These are phyloP conservation scores for Aromia moschata DNA, from an alignment of 2,888 invertebrate genomes.

Conservation along the genomic window DNA sequence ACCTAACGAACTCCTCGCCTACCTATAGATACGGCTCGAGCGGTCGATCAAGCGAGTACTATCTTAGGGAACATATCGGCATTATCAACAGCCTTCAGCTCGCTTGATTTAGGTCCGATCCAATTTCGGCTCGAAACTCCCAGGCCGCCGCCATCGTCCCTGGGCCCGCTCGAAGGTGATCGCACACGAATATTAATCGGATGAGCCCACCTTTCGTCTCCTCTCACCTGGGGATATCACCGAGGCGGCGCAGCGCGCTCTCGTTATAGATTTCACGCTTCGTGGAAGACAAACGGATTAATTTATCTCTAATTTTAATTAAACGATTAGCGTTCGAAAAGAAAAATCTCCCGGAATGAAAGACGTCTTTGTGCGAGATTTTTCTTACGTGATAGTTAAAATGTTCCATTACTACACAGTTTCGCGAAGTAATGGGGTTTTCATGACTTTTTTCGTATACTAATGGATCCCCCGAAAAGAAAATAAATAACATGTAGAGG, in stretches of 20 bases:
- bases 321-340: too few species aligned
- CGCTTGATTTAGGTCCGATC: slow-evolving; percentile 44
- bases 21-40: slow-evolving; percentile 10
- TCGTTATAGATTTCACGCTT: slow-evolving; percentile 50
- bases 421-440: too few species aligned
- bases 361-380: too few species aligned
- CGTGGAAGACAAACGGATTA: slow-evolving; percentile 50
- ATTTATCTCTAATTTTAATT: slow-evolving; percentile 32
- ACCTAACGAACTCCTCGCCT: slow-evolving; percentile 6
- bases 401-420: too few species aligned
- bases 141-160: slow-evolving; percentile 7
- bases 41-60: slow-evolving; percentile 32
- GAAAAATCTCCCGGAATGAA: too few species aligned
- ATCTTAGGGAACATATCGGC: slow-evolving; percentile 41
- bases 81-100: slow-evolving; percentile 42
- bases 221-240: slow-evolving; percentile 7
- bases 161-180: too few species aligned
- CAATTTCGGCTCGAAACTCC: slow-evolving; percentile 35
- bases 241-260: not conserved
- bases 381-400: too few species aligned
- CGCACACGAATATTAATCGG: slow-evolving; percentile 12
- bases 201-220: slow-evolving; percentile 7
- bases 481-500: too few species aligned
- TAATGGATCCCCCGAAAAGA: too few species aligned
- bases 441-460: too few species aligned